These are phyloP conservation scores for Perithous albicinctus DNA, from an alignment of 2,888 invertebrate species.

Conservation along the genomic window DNA sequence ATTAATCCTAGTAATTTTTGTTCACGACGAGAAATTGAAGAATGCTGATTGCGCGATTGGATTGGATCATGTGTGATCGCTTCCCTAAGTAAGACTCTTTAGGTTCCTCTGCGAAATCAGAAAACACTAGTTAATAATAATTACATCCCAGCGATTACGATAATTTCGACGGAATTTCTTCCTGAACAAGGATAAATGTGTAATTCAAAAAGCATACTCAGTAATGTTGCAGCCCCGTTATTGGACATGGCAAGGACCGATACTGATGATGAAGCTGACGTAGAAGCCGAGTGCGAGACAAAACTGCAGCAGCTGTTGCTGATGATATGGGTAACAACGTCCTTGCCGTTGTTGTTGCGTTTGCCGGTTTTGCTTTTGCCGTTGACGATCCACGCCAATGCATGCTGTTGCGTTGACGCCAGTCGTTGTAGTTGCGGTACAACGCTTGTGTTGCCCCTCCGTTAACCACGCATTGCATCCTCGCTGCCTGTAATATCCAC, in stretches of 20 bases:
- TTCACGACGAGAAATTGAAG: too few relatives aligned
- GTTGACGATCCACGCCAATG: conserved; percentile 48
- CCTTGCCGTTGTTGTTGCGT: conserved; percentile 42
- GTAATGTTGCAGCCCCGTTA: conserved; percentile 74
- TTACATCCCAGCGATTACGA: too few relatives aligned
- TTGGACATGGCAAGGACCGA: conserved; percentile 78
- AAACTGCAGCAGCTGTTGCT: conserved; percentile 30
- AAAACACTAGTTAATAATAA: too few relatives aligned
- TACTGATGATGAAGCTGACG: conserved; percentile 71
- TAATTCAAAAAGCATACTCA: conserved; percentile 72
- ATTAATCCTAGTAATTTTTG: too few relatives aligned
- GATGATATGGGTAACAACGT: conserved; percentile 43
- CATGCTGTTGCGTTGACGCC: conserved; percentile 56
- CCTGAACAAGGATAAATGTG: background rate
- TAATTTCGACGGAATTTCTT: background rate
- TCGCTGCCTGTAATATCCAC: conserved; percentile 71
- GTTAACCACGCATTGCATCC: conserved; percentile 72
- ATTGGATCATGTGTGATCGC: too few relatives aligned
- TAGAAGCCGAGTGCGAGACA: conserved; percentile 46
- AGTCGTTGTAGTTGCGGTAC: conserved; percentile 72
- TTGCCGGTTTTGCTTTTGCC: conserved; percentile 52
- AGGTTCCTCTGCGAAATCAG: too few relatives aligned
- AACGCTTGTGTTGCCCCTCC: conserved; percentile 72
- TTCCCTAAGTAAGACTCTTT: too few relatives aligned
- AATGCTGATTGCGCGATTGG: too few relatives aligned